phyloP scores from a whole-genome alignment of 2,888 invertebrate species.

The Zonitis immaculata region DNA sequence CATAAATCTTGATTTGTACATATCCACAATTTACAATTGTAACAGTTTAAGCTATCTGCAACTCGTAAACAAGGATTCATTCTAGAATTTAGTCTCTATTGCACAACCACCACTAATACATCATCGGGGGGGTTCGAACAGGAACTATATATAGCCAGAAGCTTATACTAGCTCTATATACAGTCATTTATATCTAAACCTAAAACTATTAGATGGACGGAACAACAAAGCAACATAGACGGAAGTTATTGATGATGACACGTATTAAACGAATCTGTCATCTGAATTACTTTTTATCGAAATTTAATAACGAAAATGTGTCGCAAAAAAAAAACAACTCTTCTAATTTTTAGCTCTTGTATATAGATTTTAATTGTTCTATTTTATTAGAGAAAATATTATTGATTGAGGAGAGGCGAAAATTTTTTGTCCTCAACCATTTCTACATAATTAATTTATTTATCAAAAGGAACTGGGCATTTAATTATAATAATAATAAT shows the following conservation, averaged over 20 bases:
- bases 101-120: constrained; percentile 28
- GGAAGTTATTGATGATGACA: constrained; percentile 46
- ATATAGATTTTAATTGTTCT: too few relatives aligned
- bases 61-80: constrained; percentile 6
- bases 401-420: too few relatives aligned
- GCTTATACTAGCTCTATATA: constrained; percentile 9
- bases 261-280: constrained; percentile 44
- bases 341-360: too few relatives aligned
- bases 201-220: constrained; percentile 26
- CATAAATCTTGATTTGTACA: too few relatives aligned
- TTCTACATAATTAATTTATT: too few relatives aligned
- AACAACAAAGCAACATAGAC: constrained; percentile 19
- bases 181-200: constrained; percentile 29
- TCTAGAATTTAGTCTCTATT: constrained; percentile 5
- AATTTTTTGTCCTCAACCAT: too few relatives aligned
- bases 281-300: constrained; percentile 43
- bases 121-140: constrained; percentile 23
- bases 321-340: too few relatives aligned
- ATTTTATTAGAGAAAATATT: too few relatives aligned
- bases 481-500: neutral
- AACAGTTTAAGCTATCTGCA: constrained; percentile 16
- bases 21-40: constrained; percentile 16
- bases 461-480: neutral
- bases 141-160: neutral
- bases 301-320: constrained; percentile 42